Conservation (phyloP, 2,797 vertebrate genomes). For the Tragopan temminckii region DNA sequence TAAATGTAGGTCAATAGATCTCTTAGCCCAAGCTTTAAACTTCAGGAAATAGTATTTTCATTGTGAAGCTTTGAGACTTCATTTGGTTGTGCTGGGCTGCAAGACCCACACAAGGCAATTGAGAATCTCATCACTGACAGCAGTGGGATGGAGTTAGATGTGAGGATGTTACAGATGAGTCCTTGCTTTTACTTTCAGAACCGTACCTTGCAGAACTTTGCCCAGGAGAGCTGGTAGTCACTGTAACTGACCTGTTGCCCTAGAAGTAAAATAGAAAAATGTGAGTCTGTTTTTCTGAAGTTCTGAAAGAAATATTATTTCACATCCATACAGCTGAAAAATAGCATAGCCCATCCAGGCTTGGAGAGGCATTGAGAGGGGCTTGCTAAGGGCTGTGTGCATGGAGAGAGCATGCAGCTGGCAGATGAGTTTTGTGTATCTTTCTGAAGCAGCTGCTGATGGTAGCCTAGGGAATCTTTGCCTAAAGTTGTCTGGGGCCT, state of each 20-base stretch:
- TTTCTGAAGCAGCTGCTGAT: not conserved
- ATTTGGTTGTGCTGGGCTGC: not conserved
- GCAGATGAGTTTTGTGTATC: not conserved
- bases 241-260: constrained; percentile 87
- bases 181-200: not conserved
- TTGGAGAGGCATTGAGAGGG: not conserved
- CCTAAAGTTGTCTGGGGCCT: not conserved
- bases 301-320: not conserved
- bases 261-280: constrained; percentile 52
- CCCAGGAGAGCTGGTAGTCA: constrained; percentile 93
- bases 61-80: not conserved
- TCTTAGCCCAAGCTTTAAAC: not conserved
- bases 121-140: not conserved
- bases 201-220: constrained; percentile 94
- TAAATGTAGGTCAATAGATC: not conserved
- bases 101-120: not conserved
- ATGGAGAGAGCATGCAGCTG: not conserved
- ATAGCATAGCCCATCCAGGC: not conserved
- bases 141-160: not conserved
- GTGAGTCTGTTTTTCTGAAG: not conserved
- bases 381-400: not conserved
- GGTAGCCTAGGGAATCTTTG: not conserved
- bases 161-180: rapidly evolving
- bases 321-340: not conserved
- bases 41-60: not conserved